Percentiles rank a stretch among this genome's conserved stretches.
Evolutionary conservation across 2,113 vertebrate species (phyloP).

Genomic region (Cottus gobio): DNA sequence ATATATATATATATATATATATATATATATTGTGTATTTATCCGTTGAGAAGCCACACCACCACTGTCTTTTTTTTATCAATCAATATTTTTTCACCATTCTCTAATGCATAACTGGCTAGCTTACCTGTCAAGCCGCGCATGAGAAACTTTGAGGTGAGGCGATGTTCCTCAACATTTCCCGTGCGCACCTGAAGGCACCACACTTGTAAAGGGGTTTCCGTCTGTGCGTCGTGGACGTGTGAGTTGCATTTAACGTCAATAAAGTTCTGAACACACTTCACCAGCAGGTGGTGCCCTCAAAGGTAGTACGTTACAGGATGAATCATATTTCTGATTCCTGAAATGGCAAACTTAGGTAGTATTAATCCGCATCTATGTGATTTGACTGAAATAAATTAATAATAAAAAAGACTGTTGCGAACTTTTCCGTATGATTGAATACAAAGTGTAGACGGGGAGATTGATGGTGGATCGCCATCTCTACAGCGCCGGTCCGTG

Average conservation of each 20-base stretch:
- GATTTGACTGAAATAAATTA: background rate
- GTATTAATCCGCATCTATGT: background rate
- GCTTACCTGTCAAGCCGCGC: background rate
- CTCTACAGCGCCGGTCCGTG: conserved; percentile 31
- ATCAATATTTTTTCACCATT: background rate
- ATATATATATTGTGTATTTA: background rate
- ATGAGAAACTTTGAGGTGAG: background rate
- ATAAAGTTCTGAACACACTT: conserved; percentile 3
- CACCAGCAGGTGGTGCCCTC: conserved; percentile 66
- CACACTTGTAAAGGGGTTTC: background rate
- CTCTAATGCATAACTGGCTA: background rate
- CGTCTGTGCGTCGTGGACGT: background rate
- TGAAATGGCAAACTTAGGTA: conserved; percentile 10
- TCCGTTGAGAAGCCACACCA: background rate
- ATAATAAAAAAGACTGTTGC: background rate
- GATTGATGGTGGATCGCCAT: conserved; percentile 6
- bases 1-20: too few species aligned
- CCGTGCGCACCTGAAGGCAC: background rate
- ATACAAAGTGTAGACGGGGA: background rate
- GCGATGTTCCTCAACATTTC: background rate
- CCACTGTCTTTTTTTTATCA: too few species aligned
- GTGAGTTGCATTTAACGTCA: background rate
- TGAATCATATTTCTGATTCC: background rate
- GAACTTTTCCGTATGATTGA: background rate
- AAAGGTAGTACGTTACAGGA: background rate